Conservation (phyloP, 2,888 invertebrate genomes). For the Notocelia uddmanniana region DNA sequence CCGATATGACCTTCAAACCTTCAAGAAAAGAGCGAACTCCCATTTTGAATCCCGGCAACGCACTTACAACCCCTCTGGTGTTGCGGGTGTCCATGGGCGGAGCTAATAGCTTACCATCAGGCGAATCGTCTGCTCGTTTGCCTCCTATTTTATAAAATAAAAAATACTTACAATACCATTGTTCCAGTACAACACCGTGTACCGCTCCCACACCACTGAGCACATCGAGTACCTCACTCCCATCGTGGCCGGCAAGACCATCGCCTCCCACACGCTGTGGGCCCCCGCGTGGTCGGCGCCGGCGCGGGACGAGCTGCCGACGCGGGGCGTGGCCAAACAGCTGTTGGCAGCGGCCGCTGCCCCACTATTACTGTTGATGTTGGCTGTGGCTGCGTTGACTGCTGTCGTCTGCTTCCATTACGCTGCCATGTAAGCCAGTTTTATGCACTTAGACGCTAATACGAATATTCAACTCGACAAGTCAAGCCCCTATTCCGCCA, state of each 20-base stretch:
- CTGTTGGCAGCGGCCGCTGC: conserved; percentile 89
- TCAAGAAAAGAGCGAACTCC: no score
- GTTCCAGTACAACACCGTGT: conserved; percentile 77
- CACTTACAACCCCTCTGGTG: no score
- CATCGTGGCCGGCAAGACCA: conserved; percentile 57
- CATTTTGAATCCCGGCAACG: no score
- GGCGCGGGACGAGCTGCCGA: conserved; percentile 86
- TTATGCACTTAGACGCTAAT: no score
- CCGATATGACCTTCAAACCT: no score
- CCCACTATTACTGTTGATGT: conserved; percentile 88
- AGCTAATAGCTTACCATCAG: no score
- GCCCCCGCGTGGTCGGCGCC: conserved; percentile 87
- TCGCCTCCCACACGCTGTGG: conserved; percentile 52
- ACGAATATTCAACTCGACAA: no score
- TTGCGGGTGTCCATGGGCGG: no score
- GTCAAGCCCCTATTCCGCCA: no score
- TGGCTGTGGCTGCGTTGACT: conserved; percentile 88
- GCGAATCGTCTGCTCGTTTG: no score
- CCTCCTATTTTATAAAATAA: no score
- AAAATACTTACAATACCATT: background rate
- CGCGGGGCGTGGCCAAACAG: conserved; percentile 89
- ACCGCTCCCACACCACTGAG: conserved; percentile 67
- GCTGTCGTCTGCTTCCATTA: conserved; percentile 91
- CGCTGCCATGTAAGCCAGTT: conserved; percentile 92
- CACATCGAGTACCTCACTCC: conserved; percentile 72